A percentile compares a stretch with the other conserved stretches of the same genome.
Conservation (phyloP, 2,797 vertebrate genomes). For the Sebastes vulpes region DNA sequence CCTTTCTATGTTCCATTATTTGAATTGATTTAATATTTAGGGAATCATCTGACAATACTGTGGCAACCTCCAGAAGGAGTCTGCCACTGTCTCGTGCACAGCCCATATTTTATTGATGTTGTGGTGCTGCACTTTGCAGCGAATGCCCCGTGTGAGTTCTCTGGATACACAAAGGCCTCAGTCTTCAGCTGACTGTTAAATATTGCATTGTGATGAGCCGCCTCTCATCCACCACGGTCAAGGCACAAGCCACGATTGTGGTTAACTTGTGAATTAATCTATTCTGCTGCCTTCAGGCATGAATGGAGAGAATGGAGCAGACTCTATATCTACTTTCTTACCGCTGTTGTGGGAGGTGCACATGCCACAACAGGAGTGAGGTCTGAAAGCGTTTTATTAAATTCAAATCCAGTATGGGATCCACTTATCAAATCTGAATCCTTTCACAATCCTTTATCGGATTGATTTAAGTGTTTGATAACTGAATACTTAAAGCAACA, state of each 20-base stretch:
- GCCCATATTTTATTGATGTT: constrained; percentile 51
- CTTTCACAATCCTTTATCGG: not conserved
- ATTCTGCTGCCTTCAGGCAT: constrained; percentile 43
- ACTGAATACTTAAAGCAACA: not conserved
- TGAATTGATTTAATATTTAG: not conserved
- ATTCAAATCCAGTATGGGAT: not conserved
- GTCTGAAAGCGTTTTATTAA: not conserved
- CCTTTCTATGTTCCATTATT: not conserved
- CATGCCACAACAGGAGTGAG: not conserved
- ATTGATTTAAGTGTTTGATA: not conserved
- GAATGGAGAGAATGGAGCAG: constrained; percentile 12
- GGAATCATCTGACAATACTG: not conserved
- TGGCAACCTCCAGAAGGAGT: not conserved
- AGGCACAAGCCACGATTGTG: constrained; percentile 12
- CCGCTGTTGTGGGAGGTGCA: not conserved
- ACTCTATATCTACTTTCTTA: not conserved
- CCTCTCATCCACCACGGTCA: constrained; percentile 24
- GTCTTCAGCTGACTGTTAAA: constrained; percentile 55
- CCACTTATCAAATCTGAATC: not conserved
- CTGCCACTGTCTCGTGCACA: not conserved
- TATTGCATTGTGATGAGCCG: constrained; percentile 56
- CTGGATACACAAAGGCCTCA: constrained; percentile 31
- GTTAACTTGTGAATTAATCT: constrained; percentile 40
- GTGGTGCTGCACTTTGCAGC: constrained; percentile 29
- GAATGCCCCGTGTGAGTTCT: constrained; percentile 28